These are phyloP conservation scores for Xiphophorus maculatus DNA, from an alignment of 2,113 vertebrate species.

Conservation along the genomic window DNA sequence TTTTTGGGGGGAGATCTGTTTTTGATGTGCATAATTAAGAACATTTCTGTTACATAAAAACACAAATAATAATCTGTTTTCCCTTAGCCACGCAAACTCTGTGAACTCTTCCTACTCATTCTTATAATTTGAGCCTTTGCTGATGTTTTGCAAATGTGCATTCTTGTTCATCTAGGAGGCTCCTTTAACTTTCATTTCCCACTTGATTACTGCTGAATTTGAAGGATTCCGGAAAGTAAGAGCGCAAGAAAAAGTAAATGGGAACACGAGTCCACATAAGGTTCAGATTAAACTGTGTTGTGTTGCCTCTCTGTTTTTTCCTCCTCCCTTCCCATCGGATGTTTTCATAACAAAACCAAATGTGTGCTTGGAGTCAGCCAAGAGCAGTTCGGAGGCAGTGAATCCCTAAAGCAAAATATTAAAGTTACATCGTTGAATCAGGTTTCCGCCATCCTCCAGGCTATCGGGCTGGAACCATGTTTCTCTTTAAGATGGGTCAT, in stretches of 20 bases:
- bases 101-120: conserved; percentile 26
- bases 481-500: conserved; percentile 33
- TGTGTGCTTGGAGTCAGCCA: conserved; percentile 72
- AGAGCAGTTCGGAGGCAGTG: conserved; percentile 63
- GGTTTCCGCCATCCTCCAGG: conserved; percentile 58
- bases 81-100: background rate
- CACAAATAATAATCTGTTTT: conserved; percentile 41
- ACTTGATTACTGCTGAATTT: conserved; percentile 60
- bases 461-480: conserved; percentile 28
- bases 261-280: conserved; percentile 73
- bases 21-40: conserved; percentile 56
- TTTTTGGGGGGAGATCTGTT: conserved; percentile 42
- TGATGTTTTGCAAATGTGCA: conserved; percentile 76
- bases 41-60: conserved; percentile 29
- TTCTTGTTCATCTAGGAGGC: conserved; percentile 66
- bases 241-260: conserved; percentile 20
- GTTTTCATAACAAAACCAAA: conserved; percentile 83
- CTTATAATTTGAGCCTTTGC: conserved; percentile 30
- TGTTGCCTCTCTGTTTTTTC: conserved; percentile 53
- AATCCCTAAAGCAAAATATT: conserved; percentile 65
- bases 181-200: conserved; percentile 62
- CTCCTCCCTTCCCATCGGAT: conserved; percentile 75
- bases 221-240: conserved; percentile 57
- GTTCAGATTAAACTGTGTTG: conserved; percentile 79
- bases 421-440: conserved; percentile 57